Evolutionary conservation across 2,113 vertebrate genomes (phyloP), one percentile per base, ranked within the genome.

Genomic region (Synchiropus splendidus): DNA sequence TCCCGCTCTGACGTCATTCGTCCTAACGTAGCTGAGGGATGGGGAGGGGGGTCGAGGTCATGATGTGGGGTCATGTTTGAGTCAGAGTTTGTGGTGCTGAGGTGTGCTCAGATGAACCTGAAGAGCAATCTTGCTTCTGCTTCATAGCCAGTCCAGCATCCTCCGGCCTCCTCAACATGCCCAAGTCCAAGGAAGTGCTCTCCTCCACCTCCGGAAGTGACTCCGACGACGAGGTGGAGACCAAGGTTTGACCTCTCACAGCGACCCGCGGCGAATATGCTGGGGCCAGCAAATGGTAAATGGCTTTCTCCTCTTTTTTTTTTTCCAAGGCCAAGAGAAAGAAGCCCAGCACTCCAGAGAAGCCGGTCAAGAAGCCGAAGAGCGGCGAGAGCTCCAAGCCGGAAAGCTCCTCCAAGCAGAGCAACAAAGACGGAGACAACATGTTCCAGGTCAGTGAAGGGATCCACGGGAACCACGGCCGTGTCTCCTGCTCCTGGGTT

Each of bases 161-260:
- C n/a, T n/a, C n/a, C n/a, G 4, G 21, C 21, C 39, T 55, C 21
- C 63, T 31, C 78, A 98, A 89, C 84, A 98, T 98, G 94, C 92
- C 93, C 16, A 97, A 97, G 57, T 91, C 94, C 79, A 98, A 94
- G 88, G 93, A 97, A 84, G 86, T 92, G 62, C 78, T 95, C 63
- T 92, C 93, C 34, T 92, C 92, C 82, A 88, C 92, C 39, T 94
- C 93, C 51, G 90, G 85, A 42, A 97, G 92, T 37, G 94, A 92
- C 70, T 98, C 94, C 3, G 92, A 97, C 80, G 92, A 91, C 55
- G 94, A 97, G 74, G 88, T 90, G 41, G 93, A 97, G 73, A 91
- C 90, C 59, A 95, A 94, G 91, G 94, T 97, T 75, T 81, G 72
- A 51, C 10, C 30, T 43, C 14, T 18, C 21, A 18, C 5, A 4